Conservation (phyloP, 2,888 invertebrate species). For the Lasius platythorax region DNA sequence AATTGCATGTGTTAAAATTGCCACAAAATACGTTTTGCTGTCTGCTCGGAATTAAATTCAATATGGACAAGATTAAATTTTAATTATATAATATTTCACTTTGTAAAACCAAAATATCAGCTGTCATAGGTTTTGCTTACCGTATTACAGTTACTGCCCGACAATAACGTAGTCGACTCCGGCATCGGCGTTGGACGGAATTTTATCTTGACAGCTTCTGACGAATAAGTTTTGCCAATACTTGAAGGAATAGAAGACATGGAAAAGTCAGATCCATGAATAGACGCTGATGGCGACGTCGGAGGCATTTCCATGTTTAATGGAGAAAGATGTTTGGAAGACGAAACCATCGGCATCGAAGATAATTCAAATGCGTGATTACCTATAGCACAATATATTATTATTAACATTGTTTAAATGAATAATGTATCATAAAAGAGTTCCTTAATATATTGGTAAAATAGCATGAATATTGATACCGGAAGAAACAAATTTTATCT, state of each 20-base stretch:
- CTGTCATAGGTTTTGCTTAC: conserved; percentile 57
- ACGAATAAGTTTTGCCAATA: conserved; percentile 56
- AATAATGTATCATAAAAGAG: background rate
- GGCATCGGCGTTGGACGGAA: conserved; percentile 21
- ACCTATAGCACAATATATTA: conserved; percentile 60
- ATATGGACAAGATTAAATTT: conserved; percentile 25
- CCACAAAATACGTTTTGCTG: background rate
- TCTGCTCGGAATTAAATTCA: background rate
- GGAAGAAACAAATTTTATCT: background rate
- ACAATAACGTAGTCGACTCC: conserved; percentile 40
- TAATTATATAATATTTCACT: background rate
- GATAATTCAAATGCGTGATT: conserved; percentile 74
- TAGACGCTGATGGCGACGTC: conserved; percentile 59
- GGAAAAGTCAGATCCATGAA: conserved; percentile 48
- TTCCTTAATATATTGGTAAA: background rate
- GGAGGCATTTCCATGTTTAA: conserved; percentile 63
- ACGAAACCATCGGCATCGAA: conserved; percentile 65
- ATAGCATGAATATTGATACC: background rate
- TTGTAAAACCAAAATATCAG: conserved; percentile 6
- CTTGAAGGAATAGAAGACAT: conserved; percentile 53
- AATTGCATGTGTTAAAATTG: conserved; percentile 23
- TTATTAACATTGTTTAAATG: background rate
- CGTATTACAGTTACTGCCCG: conserved; percentile 60
- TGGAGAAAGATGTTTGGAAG: conserved; percentile 60
- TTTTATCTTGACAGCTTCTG: conserved; percentile 56